Conservation (phyloP, 2,797 vertebrate genomes). For the Xiphorhynchus erythropygius region DNA sequence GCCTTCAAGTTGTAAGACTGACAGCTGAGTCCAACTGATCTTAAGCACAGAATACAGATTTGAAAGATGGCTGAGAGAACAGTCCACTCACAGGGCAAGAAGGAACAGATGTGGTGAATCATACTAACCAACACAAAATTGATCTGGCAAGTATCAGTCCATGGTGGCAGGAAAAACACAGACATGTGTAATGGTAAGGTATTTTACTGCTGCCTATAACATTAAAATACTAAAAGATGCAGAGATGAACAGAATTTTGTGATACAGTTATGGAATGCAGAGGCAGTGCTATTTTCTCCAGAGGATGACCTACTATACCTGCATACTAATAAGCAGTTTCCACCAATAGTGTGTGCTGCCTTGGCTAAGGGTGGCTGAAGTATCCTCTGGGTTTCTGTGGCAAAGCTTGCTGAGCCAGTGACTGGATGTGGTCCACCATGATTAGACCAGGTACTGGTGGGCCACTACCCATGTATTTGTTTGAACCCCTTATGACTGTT, state of each 20-base stretch:
- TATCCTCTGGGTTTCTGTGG: background rate
- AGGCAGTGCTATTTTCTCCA: background rate
- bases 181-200: background rate
- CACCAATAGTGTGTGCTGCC: background rate
- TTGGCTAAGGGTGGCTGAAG: background rate
- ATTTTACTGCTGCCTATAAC: background rate
- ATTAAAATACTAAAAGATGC: background rate
- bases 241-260: background rate
- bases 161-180: background rate
- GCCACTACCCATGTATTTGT: background rate
- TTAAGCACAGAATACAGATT: background rate
- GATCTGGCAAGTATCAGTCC: background rate
- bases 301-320: background rate
- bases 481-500: background rate
- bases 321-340: background rate
- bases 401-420: background rate
- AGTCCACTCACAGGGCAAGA: background rate
- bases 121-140: background rate
- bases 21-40: background rate
- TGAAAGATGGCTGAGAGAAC: background rate
- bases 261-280: background rate
- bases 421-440: background rate
- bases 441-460: background rate
- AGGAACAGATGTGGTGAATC: background rate
- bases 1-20: background rate